A percentile compares a stretch with the other conserved stretches of the same genome.
Conservation (phyloP, 2,888 invertebrate genomes). For the Doris montereyensis region DNA sequence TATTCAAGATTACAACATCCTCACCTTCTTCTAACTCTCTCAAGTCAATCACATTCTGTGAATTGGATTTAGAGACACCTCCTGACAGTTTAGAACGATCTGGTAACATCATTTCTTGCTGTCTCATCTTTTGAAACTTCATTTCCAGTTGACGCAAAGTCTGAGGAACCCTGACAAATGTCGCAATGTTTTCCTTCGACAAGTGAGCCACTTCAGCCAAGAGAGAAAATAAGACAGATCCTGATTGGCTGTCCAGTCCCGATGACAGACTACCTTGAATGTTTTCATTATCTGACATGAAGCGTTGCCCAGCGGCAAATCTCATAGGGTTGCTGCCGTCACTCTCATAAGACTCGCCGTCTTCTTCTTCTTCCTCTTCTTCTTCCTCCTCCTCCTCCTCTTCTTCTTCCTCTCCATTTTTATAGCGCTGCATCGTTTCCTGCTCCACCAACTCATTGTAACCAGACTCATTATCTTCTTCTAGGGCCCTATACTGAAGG, state of each 20-base stretch:
- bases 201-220: constrained; percentile 18
- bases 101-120: background rate
- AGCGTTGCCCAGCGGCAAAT: background rate
- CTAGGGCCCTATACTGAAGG: constrained; percentile 23
- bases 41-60: background rate
- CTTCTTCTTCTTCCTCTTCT: background rate
- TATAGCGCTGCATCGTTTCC: background rate
- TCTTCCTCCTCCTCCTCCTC: constrained; percentile 12
- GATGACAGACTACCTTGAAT: too few relatives aligned
- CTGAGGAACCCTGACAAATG: constrained; percentile 26
- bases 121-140: constrained; percentile 1
- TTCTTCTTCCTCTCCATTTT: background rate
- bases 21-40: background rate
- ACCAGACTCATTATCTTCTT: constrained; percentile 4
- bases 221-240: constrained; percentile 2
- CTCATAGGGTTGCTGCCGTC: background rate
- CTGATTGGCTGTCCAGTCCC: background rate
- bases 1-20: constrained; percentile 36
- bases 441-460: constrained; percentile 20
- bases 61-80: too few relatives aligned
- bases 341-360: background rate
- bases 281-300: background rate
- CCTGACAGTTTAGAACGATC: background rate
- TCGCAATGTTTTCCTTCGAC: constrained; percentile 36
- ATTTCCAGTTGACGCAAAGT: background rate